These are phyloP conservation scores for Plodia interpunctella DNA, from an alignment of 1,140 invertebrate genomes.

Conservation along the genomic window DNA sequence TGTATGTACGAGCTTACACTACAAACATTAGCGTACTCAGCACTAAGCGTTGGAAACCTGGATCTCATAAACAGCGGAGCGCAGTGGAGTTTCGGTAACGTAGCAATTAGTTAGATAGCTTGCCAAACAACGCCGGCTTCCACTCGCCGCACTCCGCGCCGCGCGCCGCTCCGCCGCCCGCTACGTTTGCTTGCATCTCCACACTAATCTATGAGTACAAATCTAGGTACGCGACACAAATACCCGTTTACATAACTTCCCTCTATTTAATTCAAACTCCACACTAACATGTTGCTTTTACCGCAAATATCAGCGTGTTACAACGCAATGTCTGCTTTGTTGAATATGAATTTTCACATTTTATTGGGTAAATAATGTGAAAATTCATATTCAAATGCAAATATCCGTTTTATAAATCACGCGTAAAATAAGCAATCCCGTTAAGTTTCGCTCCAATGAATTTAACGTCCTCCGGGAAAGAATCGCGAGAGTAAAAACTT, in stretches of 20 bases:
- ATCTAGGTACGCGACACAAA: constrained; percentile 26
- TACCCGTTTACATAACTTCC: constrained; percentile 4
- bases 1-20: constrained; percentile 4
- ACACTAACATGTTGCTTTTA: constrained; percentile 5
- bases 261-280: constrained; percentile 6
- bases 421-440: neutral
- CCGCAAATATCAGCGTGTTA: constrained; percentile 2
- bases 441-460: neutral
- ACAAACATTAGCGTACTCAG: constrained; percentile 3
- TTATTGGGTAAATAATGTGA: neutral
- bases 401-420: neutral
- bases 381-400: neutral
- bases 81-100: constrained; percentile 23
- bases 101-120: constrained; percentile 47
- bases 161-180: too few species aligned
- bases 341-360: neutral
- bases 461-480: neutral
- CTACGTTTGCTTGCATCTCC: constrained; percentile 21
- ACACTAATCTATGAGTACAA: constrained; percentile 22
- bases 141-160: constrained; percentile 9
- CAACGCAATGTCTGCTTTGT: neutral
- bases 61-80: constrained; percentile 23
- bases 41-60: constrained; percentile 16
- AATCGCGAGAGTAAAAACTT: neutral
- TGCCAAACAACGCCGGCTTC: constrained; percentile 32